Conservation (phyloP, 2,113 vertebrate genomes). For the Amazona vittata region DNA sequence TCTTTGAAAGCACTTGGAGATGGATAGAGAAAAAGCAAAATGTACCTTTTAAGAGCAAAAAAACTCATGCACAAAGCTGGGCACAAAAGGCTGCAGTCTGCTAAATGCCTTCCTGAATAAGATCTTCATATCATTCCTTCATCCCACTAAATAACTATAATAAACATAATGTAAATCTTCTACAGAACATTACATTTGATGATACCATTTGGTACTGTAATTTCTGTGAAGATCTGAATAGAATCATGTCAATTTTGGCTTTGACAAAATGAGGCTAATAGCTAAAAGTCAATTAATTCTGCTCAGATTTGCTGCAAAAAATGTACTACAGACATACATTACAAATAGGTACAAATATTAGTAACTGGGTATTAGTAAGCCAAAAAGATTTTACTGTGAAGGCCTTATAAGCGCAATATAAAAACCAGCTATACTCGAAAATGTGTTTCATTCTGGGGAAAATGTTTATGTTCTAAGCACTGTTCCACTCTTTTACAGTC, state of each 20-base stretch:
- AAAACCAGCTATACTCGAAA: background rate
- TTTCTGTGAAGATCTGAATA: constrained; percentile 6
- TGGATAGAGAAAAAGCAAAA: background rate
- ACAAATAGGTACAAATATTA: background rate
- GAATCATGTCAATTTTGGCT: background rate
- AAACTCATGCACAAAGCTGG: background rate
- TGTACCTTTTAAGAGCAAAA: background rate
- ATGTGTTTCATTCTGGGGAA: background rate
- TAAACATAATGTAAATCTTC: constrained; percentile 1
- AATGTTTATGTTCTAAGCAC: background rate
- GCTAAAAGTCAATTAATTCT: constrained; percentile 2
- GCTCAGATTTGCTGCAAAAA: background rate
- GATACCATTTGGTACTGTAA: background rate
- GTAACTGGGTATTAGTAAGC: background rate
- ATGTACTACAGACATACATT: background rate
- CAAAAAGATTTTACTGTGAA: background rate
- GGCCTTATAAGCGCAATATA: accelerated
- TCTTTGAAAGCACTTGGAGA: background rate
- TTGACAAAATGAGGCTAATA: background rate
- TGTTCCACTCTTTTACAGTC: background rate
- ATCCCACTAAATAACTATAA: background rate
- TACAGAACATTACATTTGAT: constrained; percentile 10
- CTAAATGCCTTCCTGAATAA: background rate
- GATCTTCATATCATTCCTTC: background rate
- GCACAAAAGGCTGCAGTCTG: background rate